A percentile compares a stretch with the other conserved stretches of the same genome.
phyloP scores from a whole-genome alignment of 1,140 invertebrate genomes.

The Drosophila arawakana region DNA sequence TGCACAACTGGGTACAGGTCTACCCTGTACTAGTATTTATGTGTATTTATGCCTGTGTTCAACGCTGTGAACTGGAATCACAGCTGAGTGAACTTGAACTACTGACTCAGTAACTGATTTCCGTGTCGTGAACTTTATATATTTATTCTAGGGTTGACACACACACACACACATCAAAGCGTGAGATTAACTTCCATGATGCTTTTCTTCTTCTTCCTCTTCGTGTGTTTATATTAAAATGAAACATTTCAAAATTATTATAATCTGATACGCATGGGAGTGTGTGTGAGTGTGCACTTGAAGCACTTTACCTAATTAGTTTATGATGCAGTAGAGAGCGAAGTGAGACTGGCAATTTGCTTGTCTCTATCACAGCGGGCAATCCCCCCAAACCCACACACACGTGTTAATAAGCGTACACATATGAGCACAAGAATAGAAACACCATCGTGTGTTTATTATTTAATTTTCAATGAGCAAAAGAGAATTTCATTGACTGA shows the following conservation, averaged over 20 bases:
- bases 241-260: conserved; percentile 23
- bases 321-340: conserved; percentile 40
- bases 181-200: neutral
- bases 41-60: conserved; percentile 1
- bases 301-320: conserved; percentile 53
- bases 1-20: conserved; percentile 11
- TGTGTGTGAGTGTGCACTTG: conserved; percentile 33
- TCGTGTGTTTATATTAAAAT: neutral
- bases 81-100: conserved; percentile 40
- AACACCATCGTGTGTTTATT: no score
- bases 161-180: neutral
- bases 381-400: conserved; percentile 10
- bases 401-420: neutral
- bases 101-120: conserved; percentile 20
- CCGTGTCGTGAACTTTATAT: neutral
- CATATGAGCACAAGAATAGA: no score
- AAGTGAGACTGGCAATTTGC: conserved; percentile 44
- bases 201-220: neutral
- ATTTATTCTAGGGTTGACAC: conserved; percentile 13
- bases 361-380: conserved; percentile 48
- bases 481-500: no score
- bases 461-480: no score
- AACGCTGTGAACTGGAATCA: conserved; percentile 34
- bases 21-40: neutral
- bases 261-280: conserved; percentile 1